Evolutionary conservation across 1,140 invertebrate genomes (phyloP).

Genomic region (Planococcus citri): DNA sequence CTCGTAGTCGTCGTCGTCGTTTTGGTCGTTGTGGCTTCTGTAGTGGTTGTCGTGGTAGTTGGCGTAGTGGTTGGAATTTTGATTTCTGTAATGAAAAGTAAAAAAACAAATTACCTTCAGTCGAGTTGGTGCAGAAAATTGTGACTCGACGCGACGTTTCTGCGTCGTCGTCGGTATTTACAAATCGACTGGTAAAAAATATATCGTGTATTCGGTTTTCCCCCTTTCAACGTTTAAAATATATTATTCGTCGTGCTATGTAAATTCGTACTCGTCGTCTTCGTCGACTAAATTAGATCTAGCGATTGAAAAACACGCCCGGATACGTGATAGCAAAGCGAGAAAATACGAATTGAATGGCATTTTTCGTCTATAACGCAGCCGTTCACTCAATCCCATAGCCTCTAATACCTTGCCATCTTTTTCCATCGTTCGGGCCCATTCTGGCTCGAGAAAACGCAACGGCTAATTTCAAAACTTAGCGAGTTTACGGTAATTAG

Average conservation of each 20-base stretch:
- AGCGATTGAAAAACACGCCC: background rate
- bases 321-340: too few relatives aligned
- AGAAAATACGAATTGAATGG: too few relatives aligned
- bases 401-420: too few relatives aligned
- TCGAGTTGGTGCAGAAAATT: background rate
- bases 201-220: background rate
- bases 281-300: background rate
- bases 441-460: too few relatives aligned
- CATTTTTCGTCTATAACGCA: too few relatives aligned
- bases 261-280: background rate
- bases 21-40: background rate
- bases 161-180: background rate
- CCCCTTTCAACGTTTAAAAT: background rate
- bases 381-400: too few relatives aligned
- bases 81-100: slow-evolving; percentile 2
- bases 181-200: background rate
- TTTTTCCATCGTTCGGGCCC: too few relatives aligned
- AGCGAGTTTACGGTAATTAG: background rate
- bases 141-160: too few relatives aligned
- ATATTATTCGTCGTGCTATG: background rate
- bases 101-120: background rate
- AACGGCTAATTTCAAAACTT: background rate
- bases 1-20: background rate
- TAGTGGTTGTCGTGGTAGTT: background rate
- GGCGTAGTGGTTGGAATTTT: slow-evolving; percentile 11